Conservation (phyloP, 2,113 vertebrate genomes). For the Crypturellus undulatus region DNA sequence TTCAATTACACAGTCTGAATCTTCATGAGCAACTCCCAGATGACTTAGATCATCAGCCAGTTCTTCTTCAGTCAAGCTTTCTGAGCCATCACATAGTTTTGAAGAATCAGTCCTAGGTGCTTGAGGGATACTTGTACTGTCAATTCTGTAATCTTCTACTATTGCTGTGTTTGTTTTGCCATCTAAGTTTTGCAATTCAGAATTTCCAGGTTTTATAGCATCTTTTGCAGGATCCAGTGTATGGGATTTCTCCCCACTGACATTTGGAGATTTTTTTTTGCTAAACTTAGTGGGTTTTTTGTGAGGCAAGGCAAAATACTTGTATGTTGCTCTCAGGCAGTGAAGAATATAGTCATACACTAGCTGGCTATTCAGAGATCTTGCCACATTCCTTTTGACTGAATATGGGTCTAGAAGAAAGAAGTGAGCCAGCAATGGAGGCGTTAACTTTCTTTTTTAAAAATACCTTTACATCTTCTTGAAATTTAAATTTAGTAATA, state of each 20-base stretch:
- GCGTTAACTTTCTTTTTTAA: neutral
- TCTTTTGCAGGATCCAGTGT: conserved; percentile 12
- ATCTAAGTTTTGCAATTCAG: neutral
- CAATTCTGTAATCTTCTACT: neutral
- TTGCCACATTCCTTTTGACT: conserved; percentile 92
- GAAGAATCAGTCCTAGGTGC: neutral
- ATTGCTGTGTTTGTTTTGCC: neutral
- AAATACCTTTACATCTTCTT: neutral
- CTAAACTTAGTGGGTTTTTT: conserved; percentile 67
- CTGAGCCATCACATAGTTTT: conserved; percentile 33
- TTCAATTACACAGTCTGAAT: conserved; percentile 82
- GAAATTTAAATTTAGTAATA: neutral
- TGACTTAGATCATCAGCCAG: conserved; percentile 1
- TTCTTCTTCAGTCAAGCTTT: conserved; percentile 57
- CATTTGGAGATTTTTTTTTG: conserved; percentile 18
- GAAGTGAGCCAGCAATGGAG: neutral
- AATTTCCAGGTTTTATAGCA: conserved; percentile 8
- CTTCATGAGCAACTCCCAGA: conserved; percentile 57
- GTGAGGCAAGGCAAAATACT: conserved; percentile 91
- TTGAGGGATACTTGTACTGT: neutral
- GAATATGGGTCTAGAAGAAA: conserved; percentile 88
- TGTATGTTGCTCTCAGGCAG: conserved; percentile 92
- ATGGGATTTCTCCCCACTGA: neutral
- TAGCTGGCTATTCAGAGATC: conserved; percentile 90
- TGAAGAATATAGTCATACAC: conserved; percentile 92